Evolutionary conservation across 2,113 vertebrate genomes (phyloP), one percentile per base, ranked within the genome.

Genomic region (Toxostoma redivivum): DNA sequence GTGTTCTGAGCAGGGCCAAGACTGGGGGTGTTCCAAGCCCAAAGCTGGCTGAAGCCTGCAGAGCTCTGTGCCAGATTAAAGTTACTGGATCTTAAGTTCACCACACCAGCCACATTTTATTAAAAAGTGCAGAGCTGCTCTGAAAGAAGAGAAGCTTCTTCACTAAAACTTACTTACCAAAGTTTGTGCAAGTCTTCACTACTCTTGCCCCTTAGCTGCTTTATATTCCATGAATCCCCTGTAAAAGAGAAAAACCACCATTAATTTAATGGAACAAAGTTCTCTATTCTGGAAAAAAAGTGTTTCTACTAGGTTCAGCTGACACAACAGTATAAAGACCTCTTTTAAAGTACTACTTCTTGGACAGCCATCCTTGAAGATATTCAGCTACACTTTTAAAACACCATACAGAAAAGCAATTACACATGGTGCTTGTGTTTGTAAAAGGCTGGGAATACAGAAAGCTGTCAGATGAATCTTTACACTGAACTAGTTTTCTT

Each of bases 131-230:
- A 84, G 28, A 81, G 61, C 8, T 87, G 23, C 31, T 90, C 67
- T 60, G 45, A 93, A 89, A 42, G 57, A 24, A 48, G 8, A 87
- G 27, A 56, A 86, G 22, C 37, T 58, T 70, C 48, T 70, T 53
- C 16, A 37, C 30, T 87, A 51, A 67, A 70, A 64, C 18, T 54
- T 74, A 91, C 95, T 97, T 96, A 99, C 99, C 99, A 99, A 45
- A 99, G 99, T 95, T 99, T 99, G 97, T 99, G 99, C 77, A 99
- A 97, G 90, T 99, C 99, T 97, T 99, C 99, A 45, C 98, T 99
- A 88, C 99, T 99, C 97, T 99, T 99, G 48, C 98, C 97, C 94
- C 99, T 98, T 51, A 99, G 97, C 24, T 98, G 99, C 90, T 98
- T 98, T 86, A 98, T 97, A 9, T 98, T 98, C 99, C 99, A 99